Evolutionary conservation across 2,113 vertebrate species (phyloP).

Genomic region (Lycaon pictus): DNA sequence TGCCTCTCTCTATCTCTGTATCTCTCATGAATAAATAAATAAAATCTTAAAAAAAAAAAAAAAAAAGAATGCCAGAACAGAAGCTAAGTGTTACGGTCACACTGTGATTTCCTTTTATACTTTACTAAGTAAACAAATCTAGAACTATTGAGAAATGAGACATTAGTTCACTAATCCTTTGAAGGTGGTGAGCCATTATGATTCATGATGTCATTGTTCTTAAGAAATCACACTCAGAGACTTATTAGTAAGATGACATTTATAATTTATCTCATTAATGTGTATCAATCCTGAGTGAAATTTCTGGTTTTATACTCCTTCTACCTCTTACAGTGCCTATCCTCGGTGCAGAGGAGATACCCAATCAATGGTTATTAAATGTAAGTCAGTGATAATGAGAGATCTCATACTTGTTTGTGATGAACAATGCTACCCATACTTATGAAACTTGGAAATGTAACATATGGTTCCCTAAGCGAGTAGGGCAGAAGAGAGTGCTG

Average conservation of each 20-base stretch:
- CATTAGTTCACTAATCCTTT: not conserved
- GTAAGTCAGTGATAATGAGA: not conserved
- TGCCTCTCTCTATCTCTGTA: too few relatives aligned
- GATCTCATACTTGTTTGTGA: not conserved
- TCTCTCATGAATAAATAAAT: too few relatives aligned
- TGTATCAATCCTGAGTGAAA: not conserved
- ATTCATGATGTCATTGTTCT: not conserved
- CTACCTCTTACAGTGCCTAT: not conserved
- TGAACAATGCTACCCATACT: conserved; percentile 3
- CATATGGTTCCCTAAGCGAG: not conserved
- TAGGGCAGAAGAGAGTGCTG: not conserved
- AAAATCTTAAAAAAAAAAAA: too few relatives aligned
- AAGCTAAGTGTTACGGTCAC: not conserved
- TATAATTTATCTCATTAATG: not conserved
- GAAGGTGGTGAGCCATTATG: not conserved
- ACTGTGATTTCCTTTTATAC: not conserved
- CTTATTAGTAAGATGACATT: not conserved
- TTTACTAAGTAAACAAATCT: conserved; percentile 8
- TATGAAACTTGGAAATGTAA: conserved; percentile 34
- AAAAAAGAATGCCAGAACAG: not conserved
- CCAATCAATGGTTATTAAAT: not conserved
- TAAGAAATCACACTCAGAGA: not conserved
- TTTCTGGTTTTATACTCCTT: not conserved
- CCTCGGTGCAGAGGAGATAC: not conserved
- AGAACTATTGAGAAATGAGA: not conserved